Evolutionary conservation across 2,797 vertebrate species (phyloP), one percentile per base, ranked within the genome.

Genomic region (Myripristis jacobus): DNA sequence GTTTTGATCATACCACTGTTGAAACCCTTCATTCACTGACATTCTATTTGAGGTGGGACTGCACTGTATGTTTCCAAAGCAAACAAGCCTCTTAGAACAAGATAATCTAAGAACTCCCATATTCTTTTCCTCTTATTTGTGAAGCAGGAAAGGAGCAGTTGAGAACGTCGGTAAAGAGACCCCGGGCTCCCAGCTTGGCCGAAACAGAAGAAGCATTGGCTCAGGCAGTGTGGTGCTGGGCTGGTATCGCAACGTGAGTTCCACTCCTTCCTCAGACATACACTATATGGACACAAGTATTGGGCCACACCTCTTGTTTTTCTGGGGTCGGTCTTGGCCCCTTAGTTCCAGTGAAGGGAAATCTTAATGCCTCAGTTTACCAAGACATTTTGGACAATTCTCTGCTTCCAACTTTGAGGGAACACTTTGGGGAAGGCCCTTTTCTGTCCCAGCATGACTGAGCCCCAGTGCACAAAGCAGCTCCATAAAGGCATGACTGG

Each of bases 221-320:
- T 12, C 95, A 97, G 64, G 95, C 95, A 0, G 96, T 97, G 50
- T 99, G 97, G 97, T 92, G 94, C 55, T 98, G 95, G 64, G 89
- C 92, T 2, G 98, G 97, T 44, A 92, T 99, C 19, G 82, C 94
- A 85, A 94, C 93, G 98, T 98, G 80, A 84, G 92, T 79, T 43
- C 16, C 21, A 9, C 54, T n/a, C 2, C 0, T 18, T 9, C n/a
- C 4, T 64, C 34, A 31, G 21, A 55, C 34, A n/a, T 16, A 24
- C 55, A 0, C 2, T 1, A 38, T 44, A n/a, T n/a, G n/a, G n/a
- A n/a, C n/a, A n/a, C n/a, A n/a, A n/a, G n/a, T n/a, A n/a, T n/a
- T n/a, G n/a, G n/a, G n/a, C n/a, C n/a, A n/a, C n/a, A n/a, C n/a
- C n/a, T n/a, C n/a, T n/a, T n/a, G n/a, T n/a, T n/a, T n/a, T n/a